Base-by-base conservation (phyloP, 2,797 vertebrate genomes). In the Poecilia picta region DNA sequence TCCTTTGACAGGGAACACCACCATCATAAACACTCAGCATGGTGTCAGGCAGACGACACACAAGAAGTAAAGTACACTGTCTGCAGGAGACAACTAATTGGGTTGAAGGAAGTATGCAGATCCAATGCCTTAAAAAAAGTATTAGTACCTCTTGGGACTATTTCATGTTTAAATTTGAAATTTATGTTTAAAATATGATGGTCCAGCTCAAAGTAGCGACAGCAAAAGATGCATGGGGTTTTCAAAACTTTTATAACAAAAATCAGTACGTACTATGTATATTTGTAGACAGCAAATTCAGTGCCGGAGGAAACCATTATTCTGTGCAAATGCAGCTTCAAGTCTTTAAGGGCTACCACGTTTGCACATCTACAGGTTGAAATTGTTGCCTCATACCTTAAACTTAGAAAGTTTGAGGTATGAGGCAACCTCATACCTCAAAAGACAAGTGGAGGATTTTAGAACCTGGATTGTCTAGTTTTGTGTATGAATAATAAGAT, bases 21-120 rank as follows among this genome's bases (percentile, higher is more conserved):
- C 72, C 81, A 80, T 82, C 78, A 82, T 79, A 82, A 78, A 76
- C 86, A 85, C 74, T 89, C 87, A 79, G 80, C 41, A 75, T 72
- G 51, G 71, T 73, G 80, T 79, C 83, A 85, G 81, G 66, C 51
- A 72, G 76, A n/a, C 53, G 73, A 81, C 39, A 72, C 20, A 20
- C 36, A 80, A 49, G 80, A 83, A 88, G 55, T 75, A 72, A 74
- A 83, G 85, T 31, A 70, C 74, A 87, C 66, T 16, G 73, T 55
- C 75, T 41, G 78, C 88, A 77, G 46, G 73, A 75, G 81, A 82
- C 77, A 68, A 33, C 28, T 46, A 0, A 62, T 12, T n/a, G 45
- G 71, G 71, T 75, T 55, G 47, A 64, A 78, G 81, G 0, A 51
- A 85, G 83, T 51, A 57, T 11, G 77, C 82, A 76, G 76, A 45